These are phyloP conservation scores for Atethmia centrago DNA, from an alignment of 2,888 invertebrate genomes.

Conservation along the genomic window DNA sequence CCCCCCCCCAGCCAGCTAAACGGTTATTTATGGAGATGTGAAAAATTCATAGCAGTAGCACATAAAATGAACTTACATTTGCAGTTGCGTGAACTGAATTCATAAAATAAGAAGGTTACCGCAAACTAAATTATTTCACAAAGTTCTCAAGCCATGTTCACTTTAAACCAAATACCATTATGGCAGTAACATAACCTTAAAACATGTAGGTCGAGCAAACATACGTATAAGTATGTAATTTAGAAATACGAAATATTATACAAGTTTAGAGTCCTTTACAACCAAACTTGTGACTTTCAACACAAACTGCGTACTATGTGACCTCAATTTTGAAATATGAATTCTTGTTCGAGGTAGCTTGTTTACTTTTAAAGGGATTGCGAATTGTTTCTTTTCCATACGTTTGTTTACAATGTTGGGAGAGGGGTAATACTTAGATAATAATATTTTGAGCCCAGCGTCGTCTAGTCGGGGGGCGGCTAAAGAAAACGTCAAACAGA, in stretches of 20 bases:
- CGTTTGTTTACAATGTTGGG: no score
- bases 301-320: slow-evolving; percentile 16
- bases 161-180: slow-evolving; percentile 5
- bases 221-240: slow-evolving; percentile 26
- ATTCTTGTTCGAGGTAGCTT: slow-evolving; percentile 42
- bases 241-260: slow-evolving; percentile 35
- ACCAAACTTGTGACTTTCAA: slow-evolving; percentile 41
- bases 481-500: no score
- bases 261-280: slow-evolving; percentile 40
- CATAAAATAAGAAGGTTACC: no score
- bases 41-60: no score
- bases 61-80: no score
- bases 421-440: no score
- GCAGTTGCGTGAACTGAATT: no score
- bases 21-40: no score
- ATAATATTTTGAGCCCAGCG: no score
- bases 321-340: slow-evolving; percentile 53
- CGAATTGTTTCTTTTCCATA: not conserved
- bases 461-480: no score
- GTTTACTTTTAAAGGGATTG: slow-evolving; percentile 31
- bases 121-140: not conserved
- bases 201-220: slow-evolving; percentile 25
- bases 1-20: no score
- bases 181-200: slow-evolving; percentile 11
- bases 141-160: slow-evolving; percentile 8